phyloP scores from a whole-genome alignment of 1,140 invertebrate species.

The Conus betulinus region DNA sequence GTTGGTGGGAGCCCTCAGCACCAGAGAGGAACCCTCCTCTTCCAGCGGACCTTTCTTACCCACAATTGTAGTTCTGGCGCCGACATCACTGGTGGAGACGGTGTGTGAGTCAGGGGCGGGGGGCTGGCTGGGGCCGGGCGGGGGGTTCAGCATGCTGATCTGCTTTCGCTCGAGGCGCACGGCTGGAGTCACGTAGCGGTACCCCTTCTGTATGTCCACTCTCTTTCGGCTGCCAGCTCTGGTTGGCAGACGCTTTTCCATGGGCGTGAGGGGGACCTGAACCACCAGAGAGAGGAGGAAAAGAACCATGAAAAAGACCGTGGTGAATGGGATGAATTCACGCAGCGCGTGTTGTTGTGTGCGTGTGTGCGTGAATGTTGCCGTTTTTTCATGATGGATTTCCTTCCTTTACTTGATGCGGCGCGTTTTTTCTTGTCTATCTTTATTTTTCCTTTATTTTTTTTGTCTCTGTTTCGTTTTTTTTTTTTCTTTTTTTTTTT shows the following conservation, averaged over 20 bases:
- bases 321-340: too few relatives aligned
- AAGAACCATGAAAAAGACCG: too few relatives aligned
- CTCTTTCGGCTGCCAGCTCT: constrained; percentile 79
- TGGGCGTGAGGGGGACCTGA: constrained; percentile 29
- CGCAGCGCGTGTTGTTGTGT: too few relatives aligned
- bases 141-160: constrained; percentile 62
- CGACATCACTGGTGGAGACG: constrained; percentile 15
- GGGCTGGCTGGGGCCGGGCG: constrained; percentile 36
- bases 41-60: constrained; percentile 40
- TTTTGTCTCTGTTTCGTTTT: too few relatives aligned
- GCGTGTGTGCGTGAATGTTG: too few relatives aligned
- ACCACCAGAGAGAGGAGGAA: too few relatives aligned
- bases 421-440: too few relatives aligned
- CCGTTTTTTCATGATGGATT: too few relatives aligned
- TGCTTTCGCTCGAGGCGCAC: constrained; percentile 62
- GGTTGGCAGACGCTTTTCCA: constrained; percentile 76
- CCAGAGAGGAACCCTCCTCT: constrained; percentile 27
- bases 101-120: neutral
- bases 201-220: constrained; percentile 54
- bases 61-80: constrained; percentile 37
- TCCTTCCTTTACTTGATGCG: too few relatives aligned
- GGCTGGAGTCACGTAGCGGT: constrained; percentile 57
- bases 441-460: too few relatives aligned
- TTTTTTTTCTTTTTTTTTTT: too few relatives aligned
- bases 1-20: constrained; percentile 10